Conservation (phyloP, 2,888 invertebrate genomes). For the Perizoma flavofasciatum region DNA sequence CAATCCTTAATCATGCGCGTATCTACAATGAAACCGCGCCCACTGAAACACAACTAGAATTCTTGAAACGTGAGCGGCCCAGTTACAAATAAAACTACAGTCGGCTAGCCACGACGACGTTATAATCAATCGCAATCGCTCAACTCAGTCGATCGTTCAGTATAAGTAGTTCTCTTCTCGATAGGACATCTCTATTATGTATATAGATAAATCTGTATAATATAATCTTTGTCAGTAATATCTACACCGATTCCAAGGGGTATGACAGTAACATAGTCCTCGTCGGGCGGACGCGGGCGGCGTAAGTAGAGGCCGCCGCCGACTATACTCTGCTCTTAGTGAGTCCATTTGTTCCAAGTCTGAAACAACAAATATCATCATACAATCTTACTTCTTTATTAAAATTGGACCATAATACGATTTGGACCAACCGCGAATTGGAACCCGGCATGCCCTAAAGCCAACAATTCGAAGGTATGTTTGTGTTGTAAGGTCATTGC, state of each 20-base stretch:
- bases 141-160: slow-evolving; percentile 78
- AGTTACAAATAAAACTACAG: slow-evolving; percentile 70
- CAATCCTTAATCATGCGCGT: slow-evolving; percentile 48
- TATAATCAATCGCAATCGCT: slow-evolving; percentile 71
- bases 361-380: slow-evolving; percentile 48
- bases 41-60: slow-evolving; percentile 52
- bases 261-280: slow-evolving; percentile 72
- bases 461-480: not conserved
- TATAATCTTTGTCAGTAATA: slow-evolving; percentile 83
- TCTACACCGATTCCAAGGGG: slow-evolving; percentile 82
- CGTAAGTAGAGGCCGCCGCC: slow-evolving; percentile 51
- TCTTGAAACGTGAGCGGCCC: slow-evolving; percentile 61
- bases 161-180: slow-evolving; percentile 74
- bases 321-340: slow-evolving; percentile 52
- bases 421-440: too few relatives aligned
- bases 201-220: slow-evolving; percentile 83
- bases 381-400: not conserved
- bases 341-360: slow-evolving; percentile 81
- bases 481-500: not conserved
- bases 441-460: too few relatives aligned
- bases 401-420: too few relatives aligned
- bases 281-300: slow-evolving; percentile 53
- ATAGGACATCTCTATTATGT: slow-evolving; percentile 81
- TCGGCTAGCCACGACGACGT: slow-evolving; percentile 62
- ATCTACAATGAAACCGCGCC: slow-evolving; percentile 51